Conservation (phyloP, 1,140 invertebrate species). For the Brevipalpus yothersi region DNA sequence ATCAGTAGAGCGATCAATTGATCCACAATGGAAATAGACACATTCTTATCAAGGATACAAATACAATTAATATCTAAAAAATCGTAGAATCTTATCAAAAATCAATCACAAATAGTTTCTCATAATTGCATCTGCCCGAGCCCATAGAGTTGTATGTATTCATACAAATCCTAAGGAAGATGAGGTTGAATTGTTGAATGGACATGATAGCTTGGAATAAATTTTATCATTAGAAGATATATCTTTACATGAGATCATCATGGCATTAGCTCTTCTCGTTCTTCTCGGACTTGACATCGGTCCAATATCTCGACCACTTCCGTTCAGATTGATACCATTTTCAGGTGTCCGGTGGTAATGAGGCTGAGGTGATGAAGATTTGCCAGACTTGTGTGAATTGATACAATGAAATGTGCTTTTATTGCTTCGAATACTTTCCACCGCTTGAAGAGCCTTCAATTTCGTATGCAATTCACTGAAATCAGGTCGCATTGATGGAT, state of each 20-base stretch:
- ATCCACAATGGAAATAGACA: too few relatives aligned
- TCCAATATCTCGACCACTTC: background rate
- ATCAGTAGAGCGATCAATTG: too few relatives aligned
- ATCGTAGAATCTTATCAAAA: too few relatives aligned
- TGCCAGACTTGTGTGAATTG: background rate
- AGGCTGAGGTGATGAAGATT: background rate
- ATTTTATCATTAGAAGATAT: background rate
- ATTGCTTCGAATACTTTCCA: background rate
- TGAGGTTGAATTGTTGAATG: background rate
- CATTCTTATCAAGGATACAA: too few relatives aligned
- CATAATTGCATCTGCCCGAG: too few relatives aligned
- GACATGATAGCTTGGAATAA: background rate
- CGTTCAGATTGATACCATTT: background rate
- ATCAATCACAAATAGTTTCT: too few relatives aligned
- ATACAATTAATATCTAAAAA: too few relatives aligned
- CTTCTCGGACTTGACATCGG: background rate
- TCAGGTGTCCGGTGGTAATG: background rate
- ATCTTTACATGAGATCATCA: background rate
- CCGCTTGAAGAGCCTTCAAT: slow-evolving; percentile 35
- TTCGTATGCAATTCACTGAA: slow-evolving; percentile 50
- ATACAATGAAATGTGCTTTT: background rate
- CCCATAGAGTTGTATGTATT: background rate
- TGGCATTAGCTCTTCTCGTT: background rate
- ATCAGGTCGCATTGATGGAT: slow-evolving; percentile 42
- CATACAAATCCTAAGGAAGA: background rate